Evolutionary conservation across 2,113 vertebrate species (phyloP), one percentile per base, ranked within the genome.

Genomic region (Helogale parvula): DNA sequence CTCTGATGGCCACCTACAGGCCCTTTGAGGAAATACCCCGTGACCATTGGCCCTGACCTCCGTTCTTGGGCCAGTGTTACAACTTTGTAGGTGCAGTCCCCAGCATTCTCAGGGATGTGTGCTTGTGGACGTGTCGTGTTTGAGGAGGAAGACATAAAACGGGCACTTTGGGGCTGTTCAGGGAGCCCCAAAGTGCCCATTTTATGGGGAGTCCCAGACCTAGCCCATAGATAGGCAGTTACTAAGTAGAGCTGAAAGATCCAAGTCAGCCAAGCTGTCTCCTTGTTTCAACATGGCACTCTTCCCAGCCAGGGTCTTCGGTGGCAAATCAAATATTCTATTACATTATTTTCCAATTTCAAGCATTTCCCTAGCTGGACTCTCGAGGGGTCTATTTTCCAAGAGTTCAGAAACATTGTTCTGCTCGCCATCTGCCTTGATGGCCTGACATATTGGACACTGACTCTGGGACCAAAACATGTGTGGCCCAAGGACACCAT

Each of bases 261-360:
- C 15, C 45, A 98, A 96, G 87, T 84, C 97, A 96, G 98, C 97
- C 98, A 98, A 98, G 95, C 93, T 94, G 93, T 96, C 98, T 96
- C 95, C 97, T 97, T 94, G 57, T 83, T 97, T 92, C 79, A 82
- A 88, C 86, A 97, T 99, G 98, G 98, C 98, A 97, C 1, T 54
- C 94, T 98, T 98, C 98, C 99, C 98, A 98, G 98, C 81, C 89
- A 54, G 97, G 97, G 98, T 69, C 98, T 98, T 97, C 63, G 95
- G 98, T 98, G 98, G 97, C 98, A 98, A 98, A 98, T 99, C 98
- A 99, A 99, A 98, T 99, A 99, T 99, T 99, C 99, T 98, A 98
- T 99, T 99, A 99, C 99, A 99, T 99, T 99, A 99, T 99, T 99
- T 99, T 99, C 98, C 99, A 98, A 98, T 99, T 99, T 98, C 98